phyloP scores from a whole-genome alignment of 2,113 vertebrate species.

The Micromys minutus region DNA sequence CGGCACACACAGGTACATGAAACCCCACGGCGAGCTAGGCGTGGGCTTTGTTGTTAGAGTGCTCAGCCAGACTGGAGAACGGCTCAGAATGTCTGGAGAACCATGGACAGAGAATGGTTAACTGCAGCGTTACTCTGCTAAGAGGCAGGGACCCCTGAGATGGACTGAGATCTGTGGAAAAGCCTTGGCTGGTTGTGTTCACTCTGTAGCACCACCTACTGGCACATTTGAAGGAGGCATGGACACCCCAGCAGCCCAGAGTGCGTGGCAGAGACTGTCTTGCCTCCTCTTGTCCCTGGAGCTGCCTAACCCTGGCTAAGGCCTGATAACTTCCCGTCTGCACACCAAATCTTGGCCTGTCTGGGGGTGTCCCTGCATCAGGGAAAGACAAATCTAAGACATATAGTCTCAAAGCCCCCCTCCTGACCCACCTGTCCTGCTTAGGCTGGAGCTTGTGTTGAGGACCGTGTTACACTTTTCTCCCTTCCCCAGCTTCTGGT shows the following conservation, averaged over 20 bases:
- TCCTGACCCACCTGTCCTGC: accelerated
- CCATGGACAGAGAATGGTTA: neutral
- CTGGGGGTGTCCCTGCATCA: neutral
- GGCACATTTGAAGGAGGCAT: neutral
- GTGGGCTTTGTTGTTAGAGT: neutral
- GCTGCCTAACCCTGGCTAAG: neutral
- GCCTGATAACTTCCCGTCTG: neutral
- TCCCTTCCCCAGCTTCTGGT: neutral
- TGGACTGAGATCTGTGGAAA: neutral
- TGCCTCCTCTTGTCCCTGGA: neutral
- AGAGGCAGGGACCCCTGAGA: neutral
- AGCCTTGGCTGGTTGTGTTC: too few species aligned
- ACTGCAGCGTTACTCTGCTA: neutral
- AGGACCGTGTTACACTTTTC: accelerated
- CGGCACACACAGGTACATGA: neutral
- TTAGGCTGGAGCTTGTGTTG: neutral
- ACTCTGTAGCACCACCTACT: neutral
- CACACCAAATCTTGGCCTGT: neutral
- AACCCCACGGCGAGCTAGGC: conserved; percentile 10
- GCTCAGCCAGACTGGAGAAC: conserved; percentile 7
- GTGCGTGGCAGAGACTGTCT: accelerated
- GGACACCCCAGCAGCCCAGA: neutral
- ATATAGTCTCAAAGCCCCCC: neutral
- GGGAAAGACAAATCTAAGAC: too few species aligned
- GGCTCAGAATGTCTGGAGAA: neutral